These are phyloP conservation scores for Cotesia typhae DNA, from an alignment of 1,140 invertebrate species.

Conservation along the genomic window DNA sequence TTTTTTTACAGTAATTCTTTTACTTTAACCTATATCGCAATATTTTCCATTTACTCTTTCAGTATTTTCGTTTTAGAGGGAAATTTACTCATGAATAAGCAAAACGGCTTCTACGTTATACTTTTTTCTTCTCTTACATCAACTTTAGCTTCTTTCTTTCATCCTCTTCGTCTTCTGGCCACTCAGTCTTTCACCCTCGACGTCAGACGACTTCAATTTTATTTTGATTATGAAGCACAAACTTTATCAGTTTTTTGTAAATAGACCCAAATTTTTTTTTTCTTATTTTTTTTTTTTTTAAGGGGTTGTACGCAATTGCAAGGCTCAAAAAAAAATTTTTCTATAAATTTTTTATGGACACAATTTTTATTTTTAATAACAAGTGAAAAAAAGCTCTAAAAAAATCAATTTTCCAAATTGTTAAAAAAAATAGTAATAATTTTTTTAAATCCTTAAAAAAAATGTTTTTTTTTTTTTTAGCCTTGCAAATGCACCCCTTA, in stretches of 20 bases:
- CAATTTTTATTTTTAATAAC: too few relatives aligned
- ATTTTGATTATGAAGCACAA: conserved; percentile 27
- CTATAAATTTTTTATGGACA: too few relatives aligned
- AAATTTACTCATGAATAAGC: conserved; percentile 48
- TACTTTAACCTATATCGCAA: background rate
- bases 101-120: conserved; percentile 41
- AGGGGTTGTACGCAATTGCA: too few relatives aligned
- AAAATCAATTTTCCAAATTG: too few relatives aligned
- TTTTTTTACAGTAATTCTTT: background rate
- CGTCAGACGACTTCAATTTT: conserved; percentile 25
- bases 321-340: too few relatives aligned
- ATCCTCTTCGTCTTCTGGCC: background rate
- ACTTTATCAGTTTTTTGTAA: conserved; percentile 18
- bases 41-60: conserved; percentile 19
- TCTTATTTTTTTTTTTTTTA: too few relatives aligned
- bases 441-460: too few relatives aligned
- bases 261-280: background rate
- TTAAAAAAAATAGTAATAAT: too few relatives aligned
- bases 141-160: background rate
- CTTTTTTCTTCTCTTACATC: conserved; percentile 24
- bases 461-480: too few relatives aligned
- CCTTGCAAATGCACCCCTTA: too few relatives aligned
- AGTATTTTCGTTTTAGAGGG: conserved; percentile 47
- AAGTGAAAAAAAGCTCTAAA: too few relatives aligned
- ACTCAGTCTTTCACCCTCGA: conserved; percentile 16